A percentile compares a stretch with the other conserved stretches of the same genome.
Evolutionary conservation across 92 coral and sea anemone species (phyloP).

Genomic region (Bergia puertoricense): DNA sequence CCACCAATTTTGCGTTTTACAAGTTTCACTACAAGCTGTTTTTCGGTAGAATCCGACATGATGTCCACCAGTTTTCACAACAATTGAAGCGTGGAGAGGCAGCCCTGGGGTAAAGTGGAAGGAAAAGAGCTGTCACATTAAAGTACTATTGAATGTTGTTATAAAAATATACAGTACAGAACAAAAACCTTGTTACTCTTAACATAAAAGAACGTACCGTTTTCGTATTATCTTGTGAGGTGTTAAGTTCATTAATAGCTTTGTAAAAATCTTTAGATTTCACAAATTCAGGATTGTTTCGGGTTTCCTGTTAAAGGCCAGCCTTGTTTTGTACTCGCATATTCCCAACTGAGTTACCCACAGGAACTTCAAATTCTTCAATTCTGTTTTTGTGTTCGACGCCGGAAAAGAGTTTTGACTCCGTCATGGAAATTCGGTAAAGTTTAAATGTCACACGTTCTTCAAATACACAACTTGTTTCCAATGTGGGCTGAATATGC

Average conservation of each 20-base stretch:
- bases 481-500: not conserved
- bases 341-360: constrained; percentile 35
- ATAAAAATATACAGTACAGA: not conserved
- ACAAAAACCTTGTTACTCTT: not conserved
- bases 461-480: not conserved
- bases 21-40: constrained; percentile 60
- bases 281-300: not conserved
- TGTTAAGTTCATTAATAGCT: not conserved
- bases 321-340: constrained; percentile 10
- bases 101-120: constrained; percentile 19
- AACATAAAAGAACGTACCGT: not conserved
- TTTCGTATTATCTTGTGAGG: not conserved
- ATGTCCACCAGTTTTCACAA: not conserved
- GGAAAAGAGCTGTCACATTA: not conserved
- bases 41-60: constrained; percentile 39
- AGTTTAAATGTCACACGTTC: not conserved
- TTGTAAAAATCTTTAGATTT: not conserved
- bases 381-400: constrained; percentile 22
- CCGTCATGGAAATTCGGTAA: not conserved
- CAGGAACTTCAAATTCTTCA: constrained; percentile 25
- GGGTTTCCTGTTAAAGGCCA: not conserved
- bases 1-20: constrained; percentile 80
- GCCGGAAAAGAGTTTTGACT: not conserved
- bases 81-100: constrained; percentile 2
- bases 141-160: not conserved